phyloP scores from a whole-genome alignment of 1,140 invertebrate genomes.

The Geopemphigus sp. region DNA sequence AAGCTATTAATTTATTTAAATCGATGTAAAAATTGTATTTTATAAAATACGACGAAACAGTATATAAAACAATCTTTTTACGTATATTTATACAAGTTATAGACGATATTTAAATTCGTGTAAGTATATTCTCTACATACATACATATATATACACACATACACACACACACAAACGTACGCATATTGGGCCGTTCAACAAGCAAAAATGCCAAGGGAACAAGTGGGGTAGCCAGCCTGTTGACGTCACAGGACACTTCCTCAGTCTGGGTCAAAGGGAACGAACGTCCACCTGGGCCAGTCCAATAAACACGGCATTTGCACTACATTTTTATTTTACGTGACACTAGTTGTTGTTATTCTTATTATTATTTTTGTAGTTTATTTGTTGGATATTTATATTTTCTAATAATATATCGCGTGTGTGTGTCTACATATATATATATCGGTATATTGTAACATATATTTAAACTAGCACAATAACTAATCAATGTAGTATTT shows the following conservation, averaged over 20 bases:
- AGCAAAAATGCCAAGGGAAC: conserved; percentile 39
- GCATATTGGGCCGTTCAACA: conserved; percentile 21
- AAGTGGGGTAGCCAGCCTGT: conserved; percentile 41
- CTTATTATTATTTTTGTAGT: neutral
- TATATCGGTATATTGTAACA: neutral
- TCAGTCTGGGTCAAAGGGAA: conserved; percentile 46
- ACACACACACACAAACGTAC: neutral
- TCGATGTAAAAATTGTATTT: too few relatives aligned
- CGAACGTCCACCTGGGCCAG: conserved; percentile 23
- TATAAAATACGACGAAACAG: too few relatives aligned
- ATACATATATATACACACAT: neutral
- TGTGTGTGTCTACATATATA: neutral
- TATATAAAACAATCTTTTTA: too few relatives aligned
- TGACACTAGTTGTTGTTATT: conserved; percentile 33
- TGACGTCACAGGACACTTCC: conserved; percentile 44
- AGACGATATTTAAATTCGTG: too few relatives aligned
- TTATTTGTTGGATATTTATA: too few relatives aligned
- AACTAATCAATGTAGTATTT: too few relatives aligned
- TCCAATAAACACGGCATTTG: conserved; percentile 36
- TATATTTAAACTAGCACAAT: too few relatives aligned
- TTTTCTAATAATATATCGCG: conserved; percentile 5
- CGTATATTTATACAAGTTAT: too few relatives aligned
- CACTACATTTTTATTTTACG: conserved; percentile 1
- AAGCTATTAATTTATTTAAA: too few relatives aligned
- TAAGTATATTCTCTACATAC: neutral